Base-by-base conservation (phyloP, 2,888 invertebrate genomes). In the Leptopilina myrica region DNA sequence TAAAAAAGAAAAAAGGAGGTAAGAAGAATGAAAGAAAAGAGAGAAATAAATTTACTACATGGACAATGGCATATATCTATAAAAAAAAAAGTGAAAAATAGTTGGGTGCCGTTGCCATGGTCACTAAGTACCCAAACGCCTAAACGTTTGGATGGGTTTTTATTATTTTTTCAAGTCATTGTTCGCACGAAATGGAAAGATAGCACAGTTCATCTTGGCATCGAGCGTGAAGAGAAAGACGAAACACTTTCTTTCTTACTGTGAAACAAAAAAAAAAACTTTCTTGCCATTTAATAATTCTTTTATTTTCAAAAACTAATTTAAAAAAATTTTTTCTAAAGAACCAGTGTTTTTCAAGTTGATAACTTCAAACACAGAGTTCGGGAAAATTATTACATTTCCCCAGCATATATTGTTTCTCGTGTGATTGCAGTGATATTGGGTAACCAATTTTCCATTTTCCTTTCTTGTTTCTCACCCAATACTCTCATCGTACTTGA, bases 61-160 rank as follows among this genome's bases (percentile, higher is more conserved):
- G 64, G 49, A 53, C 33, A 33, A 33, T 33, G 33, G 33, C 33
- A 33, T 53, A 73, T 73, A 56, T 56, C 56, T 56, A n/a, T 73
- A 56, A 73, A 33, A 53, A 33, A 53, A 53, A 73, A 73, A 73
- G 26, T 73, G 85, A 84, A 86, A 86, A 86, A 87, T 86, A 85
- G 86, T 86, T 87, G 85, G 81, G 43, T 84, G 79, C 84, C 79
- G 85, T 87, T 86, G 85, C 84, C 84, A 84, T 83, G 85, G 84
- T 80, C 83, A 84, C 87, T 85, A 85, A 87, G 86, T 86, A 85
- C 81, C 43, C 81, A 79, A 79, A 85, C 84, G 85, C 82, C 80
- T 77, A 80, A 78, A 80, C 80, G 49, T 75, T 62, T 76, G 56
- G 73, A 73, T 56, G 73, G 56, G 56, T 59, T 40, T 77, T 76